Conservation (phyloP, 2,113 vertebrate species). For the Sinocyclocheilus anshuiensis region DNA sequence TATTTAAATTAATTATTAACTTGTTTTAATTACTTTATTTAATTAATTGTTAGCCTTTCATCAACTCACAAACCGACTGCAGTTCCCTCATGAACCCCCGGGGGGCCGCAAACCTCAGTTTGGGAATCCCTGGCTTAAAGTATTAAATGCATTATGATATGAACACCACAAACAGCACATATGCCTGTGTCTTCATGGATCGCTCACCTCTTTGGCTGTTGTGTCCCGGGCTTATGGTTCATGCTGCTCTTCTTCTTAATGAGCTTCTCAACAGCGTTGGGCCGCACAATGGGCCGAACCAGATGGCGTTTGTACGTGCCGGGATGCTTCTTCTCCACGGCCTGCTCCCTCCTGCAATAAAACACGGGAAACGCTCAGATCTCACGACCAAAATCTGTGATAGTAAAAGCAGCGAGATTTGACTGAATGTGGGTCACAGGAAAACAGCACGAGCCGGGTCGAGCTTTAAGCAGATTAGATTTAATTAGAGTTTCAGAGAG, state of each 20-base stretch:
- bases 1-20: neutral
- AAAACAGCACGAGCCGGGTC: neutral
- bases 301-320: slow-evolving; percentile 94
- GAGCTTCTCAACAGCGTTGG: slow-evolving; percentile 94
- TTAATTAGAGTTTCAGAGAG: slow-evolving; percentile 10
- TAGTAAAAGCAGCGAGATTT: neutral
- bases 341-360: slow-evolving; percentile 87
- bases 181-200: neutral
- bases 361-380: neutral
- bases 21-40: no score
- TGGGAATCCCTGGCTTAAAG: neutral
- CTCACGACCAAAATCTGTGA: no score
- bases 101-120: neutral
- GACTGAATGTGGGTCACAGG: neutral
- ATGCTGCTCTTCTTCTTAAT: slow-evolving; percentile 92
- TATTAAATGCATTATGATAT: neutral
- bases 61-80: neutral
- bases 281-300: slow-evolving; percentile 90
- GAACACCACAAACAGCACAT: neutral
- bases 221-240: slow-evolving; percentile 85
- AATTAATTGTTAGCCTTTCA: no score
- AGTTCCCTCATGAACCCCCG: neutral
- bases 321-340: slow-evolving; percentile 96
- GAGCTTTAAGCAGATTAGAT: slow-evolving; percentile 30
- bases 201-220: slow-evolving; percentile 83